These are phyloP conservation scores for Marcusenius ussheri DNA, from an alignment of 2,113 vertebrate species.

Conservation along the genomic window DNA sequence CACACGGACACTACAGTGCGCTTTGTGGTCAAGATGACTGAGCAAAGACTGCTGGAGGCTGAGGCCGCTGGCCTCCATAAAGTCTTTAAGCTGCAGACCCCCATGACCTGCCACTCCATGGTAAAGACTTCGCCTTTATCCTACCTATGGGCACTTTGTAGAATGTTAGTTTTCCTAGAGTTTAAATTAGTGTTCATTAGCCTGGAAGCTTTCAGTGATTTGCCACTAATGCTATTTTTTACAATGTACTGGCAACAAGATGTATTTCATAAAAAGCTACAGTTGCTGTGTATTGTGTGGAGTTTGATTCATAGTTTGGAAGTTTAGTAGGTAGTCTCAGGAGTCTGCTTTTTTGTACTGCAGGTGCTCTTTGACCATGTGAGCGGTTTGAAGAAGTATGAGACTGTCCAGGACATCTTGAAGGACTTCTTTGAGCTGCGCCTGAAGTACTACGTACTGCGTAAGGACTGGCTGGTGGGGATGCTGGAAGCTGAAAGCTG, in stretches of 20 bases:
- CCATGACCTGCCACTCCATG: constrained; percentile 91
- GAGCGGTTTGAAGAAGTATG: constrained; percentile 88
- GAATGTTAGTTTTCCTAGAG: background rate
- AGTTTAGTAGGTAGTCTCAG: background rate
- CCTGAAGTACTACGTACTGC: constrained; percentile 78
- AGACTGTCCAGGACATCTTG: constrained; percentile 76
- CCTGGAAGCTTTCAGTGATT: background rate
- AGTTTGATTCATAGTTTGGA: background rate
- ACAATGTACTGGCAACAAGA: background rate
- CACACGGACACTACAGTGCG: constrained; percentile 92
- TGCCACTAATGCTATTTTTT: background rate
- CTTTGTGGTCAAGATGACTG: constrained; percentile 84
- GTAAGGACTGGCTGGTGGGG: constrained; percentile 89
- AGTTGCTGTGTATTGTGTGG: background rate
- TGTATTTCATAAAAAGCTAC: background rate
- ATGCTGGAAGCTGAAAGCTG: constrained; percentile 83
- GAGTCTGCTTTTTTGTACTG: background rate
- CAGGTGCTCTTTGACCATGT: constrained; percentile 95
- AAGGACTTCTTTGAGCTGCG: constrained; percentile 87
- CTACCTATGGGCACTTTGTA: background rate
- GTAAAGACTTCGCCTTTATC: constrained; percentile 46
- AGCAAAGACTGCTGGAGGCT: constrained; percentile 73
- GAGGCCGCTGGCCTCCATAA: constrained; percentile 84
- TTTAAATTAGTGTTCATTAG: background rate
- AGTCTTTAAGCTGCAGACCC: constrained; percentile 89